These are phyloP conservation scores for Takifugu bimaculatus DNA, from an alignment of 2,113 vertebrate genomes.

Conservation along the genomic window DNA sequence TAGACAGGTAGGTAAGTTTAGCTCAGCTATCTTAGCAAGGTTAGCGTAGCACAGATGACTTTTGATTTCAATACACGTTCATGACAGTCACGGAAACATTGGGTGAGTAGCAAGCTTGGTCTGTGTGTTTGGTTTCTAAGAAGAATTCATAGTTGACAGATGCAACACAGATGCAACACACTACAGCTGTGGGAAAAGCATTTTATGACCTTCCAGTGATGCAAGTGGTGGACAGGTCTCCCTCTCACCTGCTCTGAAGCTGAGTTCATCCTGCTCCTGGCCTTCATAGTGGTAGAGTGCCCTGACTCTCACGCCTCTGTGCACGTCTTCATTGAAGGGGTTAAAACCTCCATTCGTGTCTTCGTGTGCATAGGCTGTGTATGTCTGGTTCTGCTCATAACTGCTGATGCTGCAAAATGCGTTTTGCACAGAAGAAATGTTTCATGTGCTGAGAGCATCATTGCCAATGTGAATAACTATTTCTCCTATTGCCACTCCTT, in stretches of 20 bases:
- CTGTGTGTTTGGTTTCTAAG: too few species aligned
- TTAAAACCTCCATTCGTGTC: conserved; percentile 87
- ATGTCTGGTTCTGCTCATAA: conserved; percentile 85
- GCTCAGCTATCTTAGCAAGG: too few species aligned
- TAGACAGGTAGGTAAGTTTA: too few species aligned
- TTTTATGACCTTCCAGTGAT: not conserved
- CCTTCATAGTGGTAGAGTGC: conserved; percentile 94
- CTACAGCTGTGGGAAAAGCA: not conserved
- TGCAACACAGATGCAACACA: conserved; percentile 1
- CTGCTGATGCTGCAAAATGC: conserved; percentile 82
- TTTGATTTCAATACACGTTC: too few species aligned
- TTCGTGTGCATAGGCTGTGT: conserved; percentile 26
- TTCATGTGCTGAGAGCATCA: too few species aligned
- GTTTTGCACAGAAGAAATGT: not conserved
- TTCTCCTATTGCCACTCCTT: too few species aligned
- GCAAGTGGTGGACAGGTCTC: not conserved
- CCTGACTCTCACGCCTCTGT: conserved; percentile 82
- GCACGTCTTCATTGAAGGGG: conserved; percentile 86
- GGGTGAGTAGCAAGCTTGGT: too few species aligned
- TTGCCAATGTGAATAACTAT: too few species aligned
- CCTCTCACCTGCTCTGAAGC: conserved; percentile 86
- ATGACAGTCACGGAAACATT: too few species aligned
- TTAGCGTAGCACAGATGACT: too few species aligned
- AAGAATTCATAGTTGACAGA: too few species aligned
- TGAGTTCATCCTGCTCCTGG: conserved; percentile 96